phyloP scores from a whole-genome alignment of 2,113 vertebrate genomes.

The Otolemur garnettii region DNA sequence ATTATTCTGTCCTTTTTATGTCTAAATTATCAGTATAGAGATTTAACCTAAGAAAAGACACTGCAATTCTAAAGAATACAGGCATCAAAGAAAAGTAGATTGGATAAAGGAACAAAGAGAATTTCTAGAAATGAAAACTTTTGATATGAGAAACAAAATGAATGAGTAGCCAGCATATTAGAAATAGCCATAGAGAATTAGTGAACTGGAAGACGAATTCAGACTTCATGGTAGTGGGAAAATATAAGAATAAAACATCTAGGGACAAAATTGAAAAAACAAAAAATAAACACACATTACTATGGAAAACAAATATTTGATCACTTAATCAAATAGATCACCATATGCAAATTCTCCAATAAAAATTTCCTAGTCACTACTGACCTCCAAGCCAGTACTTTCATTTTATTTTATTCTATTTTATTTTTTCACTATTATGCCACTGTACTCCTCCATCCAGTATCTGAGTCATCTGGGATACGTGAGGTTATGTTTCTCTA shows the following conservation, averaged over 20 bases:
- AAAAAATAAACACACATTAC: not conserved
- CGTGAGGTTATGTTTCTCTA: not conserved
- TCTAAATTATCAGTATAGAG: not conserved
- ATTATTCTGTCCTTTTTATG: not conserved
- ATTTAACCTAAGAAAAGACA: not conserved
- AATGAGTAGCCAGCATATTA: not conserved
- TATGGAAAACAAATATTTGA: not conserved
- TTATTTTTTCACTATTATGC: not conserved
- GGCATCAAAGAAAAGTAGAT: not conserved
- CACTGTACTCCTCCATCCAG: not conserved
- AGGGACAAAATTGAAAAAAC: not conserved
- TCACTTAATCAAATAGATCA: not conserved
- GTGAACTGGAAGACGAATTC: not conserved
- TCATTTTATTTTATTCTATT: not conserved
- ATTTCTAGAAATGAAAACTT: not conserved
- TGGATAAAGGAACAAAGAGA: not conserved
- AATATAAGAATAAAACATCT: not conserved
- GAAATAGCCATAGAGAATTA: not conserved
- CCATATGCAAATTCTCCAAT: not conserved
- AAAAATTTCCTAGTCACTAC: not conserved
- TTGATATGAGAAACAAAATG: not conserved
- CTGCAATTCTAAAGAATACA: not conserved
- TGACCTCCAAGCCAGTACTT: not conserved
- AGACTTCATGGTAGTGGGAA: not conserved
- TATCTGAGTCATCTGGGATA: not conserved